Evolutionary conservation across 2,797 vertebrate genomes (phyloP).

Genomic region (Furcifer pardalis): DNA sequence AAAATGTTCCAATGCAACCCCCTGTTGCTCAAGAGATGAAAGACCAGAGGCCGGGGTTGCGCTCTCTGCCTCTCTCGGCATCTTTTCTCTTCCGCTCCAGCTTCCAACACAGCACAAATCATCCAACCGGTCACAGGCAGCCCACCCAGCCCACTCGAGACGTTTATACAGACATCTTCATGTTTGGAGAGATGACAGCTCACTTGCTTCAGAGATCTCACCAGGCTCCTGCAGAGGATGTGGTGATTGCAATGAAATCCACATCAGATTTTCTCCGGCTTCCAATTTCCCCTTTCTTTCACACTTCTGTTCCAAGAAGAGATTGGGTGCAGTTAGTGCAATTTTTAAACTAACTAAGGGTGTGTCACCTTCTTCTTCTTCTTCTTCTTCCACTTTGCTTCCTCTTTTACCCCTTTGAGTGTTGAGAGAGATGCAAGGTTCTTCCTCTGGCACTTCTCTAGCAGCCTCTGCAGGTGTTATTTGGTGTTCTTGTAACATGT

Average conservation of each 20-base stretch:
- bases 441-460: too few species aligned
- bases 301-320: background rate
- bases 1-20: conserved; percentile 56
- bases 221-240: too few species aligned
- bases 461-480: too few species aligned
- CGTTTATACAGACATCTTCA: background rate
- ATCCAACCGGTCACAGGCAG: background rate
- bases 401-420: too few species aligned
- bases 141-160: too few species aligned
- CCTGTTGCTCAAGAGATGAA: conserved; percentile 59
- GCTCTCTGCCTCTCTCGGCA: background rate
- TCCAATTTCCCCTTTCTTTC: background rate
- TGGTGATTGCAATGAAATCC: background rate
- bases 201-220: background rate
- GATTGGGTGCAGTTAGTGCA: background rate
- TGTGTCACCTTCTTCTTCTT: too few species aligned
- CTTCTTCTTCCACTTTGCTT: too few species aligned
- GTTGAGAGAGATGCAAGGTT: too few species aligned
- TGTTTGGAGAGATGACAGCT: background rate
- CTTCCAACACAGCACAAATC: accelerated
- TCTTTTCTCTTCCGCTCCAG: background rate
- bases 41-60: background rate
- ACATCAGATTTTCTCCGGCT: too few species aligned
- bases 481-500: too few species aligned
- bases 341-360: too few species aligned